Conservation (phyloP, 2,797 vertebrate genomes). For the Anguilla obscura region DNA sequence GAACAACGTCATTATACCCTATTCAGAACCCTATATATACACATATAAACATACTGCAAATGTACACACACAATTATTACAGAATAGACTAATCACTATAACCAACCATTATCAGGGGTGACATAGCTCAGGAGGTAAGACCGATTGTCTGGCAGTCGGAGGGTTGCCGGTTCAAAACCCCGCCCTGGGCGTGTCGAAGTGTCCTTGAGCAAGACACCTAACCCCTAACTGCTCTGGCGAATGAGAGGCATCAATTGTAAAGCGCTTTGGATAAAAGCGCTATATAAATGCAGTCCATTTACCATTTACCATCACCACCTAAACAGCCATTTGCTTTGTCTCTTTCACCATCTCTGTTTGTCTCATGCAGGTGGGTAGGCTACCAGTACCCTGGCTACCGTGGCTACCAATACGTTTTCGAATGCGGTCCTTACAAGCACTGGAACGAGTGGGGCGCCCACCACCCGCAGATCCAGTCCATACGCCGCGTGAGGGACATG, state of each 20-base stretch:
- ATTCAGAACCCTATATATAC: not conserved
- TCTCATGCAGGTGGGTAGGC: slow-evolving; percentile 75
- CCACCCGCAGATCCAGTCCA: slow-evolving; percentile 81
- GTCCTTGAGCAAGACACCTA: too few species aligned
- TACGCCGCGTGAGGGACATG: slow-evolving; percentile 81
- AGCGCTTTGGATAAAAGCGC: too few species aligned
- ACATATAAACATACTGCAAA: not conserved
- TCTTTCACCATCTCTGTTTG: not conserved
- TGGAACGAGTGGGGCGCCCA: slow-evolving; percentile 83
- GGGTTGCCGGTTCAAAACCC: too few species aligned
- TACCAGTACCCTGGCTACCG: slow-evolving; percentile 86
- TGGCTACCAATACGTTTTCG: slow-evolving; percentile 81
- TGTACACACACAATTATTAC: not conserved
- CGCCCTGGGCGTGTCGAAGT: too few species aligned
- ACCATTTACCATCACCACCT: too few species aligned
- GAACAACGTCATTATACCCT: not conserved
- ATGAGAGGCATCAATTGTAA: too few species aligned
- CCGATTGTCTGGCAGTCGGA: too few species aligned
- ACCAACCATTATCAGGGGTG: too few species aligned
- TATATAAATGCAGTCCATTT: too few species aligned
- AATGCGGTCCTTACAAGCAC: slow-evolving; percentile 67
- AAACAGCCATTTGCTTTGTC: not conserved
- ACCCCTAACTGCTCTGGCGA: too few species aligned
- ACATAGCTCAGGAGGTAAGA: too few species aligned
- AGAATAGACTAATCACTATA: not conserved